Percentiles rank a stretch among this genome's conserved stretches.
phyloP scores from a whole-genome alignment of 2,113 vertebrate genomes.

The Trogon melanurus region DNA sequence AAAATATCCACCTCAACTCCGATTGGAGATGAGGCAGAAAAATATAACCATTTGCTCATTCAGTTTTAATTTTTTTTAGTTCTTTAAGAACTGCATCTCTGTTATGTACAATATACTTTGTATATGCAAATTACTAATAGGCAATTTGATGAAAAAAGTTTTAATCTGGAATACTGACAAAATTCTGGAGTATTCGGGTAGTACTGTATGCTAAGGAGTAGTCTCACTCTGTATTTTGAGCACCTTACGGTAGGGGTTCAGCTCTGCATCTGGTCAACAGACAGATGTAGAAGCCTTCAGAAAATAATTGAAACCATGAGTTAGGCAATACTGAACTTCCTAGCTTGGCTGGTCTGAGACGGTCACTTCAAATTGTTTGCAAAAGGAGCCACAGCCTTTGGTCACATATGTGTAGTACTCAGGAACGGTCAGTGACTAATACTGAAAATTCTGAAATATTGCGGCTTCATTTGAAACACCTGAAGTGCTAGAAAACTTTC shows the following conservation, averaged over 20 bases:
- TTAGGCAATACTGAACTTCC: not conserved
- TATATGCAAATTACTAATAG: not conserved
- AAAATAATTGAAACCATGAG: constrained; percentile 1
- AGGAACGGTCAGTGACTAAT: not conserved
- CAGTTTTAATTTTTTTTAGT: not conserved
- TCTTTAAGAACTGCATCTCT: not conserved
- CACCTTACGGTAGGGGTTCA: not conserved
- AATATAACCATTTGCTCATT: not conserved
- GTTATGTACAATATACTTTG: not conserved
- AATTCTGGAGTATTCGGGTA: not conserved
- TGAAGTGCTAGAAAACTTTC: not conserved
- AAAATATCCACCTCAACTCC: not conserved
- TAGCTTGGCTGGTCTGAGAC: not conserved
- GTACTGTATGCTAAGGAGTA: not conserved
- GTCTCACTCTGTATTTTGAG: not conserved
- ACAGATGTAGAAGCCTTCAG: not conserved
- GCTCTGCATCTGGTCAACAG: not conserved
- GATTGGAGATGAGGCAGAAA: not conserved
- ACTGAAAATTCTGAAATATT: not conserved
- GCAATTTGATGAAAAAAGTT: not conserved
- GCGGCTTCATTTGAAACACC: not conserved
- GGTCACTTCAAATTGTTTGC: not conserved
- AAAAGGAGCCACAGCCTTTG: not conserved
- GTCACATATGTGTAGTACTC: accelerated
- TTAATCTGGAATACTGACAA: not conserved